Evolutionary conservation across 2,113 vertebrate species (phyloP).

Genomic region (Periophthalmus modestus): DNA sequence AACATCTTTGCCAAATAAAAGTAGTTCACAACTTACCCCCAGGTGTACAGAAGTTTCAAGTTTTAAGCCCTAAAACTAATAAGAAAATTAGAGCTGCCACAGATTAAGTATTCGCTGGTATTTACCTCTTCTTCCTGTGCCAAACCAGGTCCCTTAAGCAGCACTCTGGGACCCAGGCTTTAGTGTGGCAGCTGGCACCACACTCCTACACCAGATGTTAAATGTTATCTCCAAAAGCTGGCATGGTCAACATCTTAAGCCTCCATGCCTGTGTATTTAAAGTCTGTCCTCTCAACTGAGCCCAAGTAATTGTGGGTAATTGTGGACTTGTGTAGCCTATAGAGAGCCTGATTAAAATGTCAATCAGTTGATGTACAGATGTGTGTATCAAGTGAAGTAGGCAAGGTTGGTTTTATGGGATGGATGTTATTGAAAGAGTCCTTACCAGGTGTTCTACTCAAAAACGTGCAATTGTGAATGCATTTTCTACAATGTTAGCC

Average conservation of each 20-base stretch:
- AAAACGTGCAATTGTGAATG: no score
- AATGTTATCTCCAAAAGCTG: constrained; percentile 65
- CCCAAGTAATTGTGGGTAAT: constrained; percentile 40
- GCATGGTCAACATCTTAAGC: constrained; percentile 62
- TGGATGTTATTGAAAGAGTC: not conserved
- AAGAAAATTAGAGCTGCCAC: constrained; percentile 54
- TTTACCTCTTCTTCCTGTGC: constrained; percentile 34
- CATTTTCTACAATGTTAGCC: no score
- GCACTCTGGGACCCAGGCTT: constrained; percentile 49
- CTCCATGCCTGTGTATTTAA: constrained; percentile 39
- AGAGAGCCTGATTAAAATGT: constrained; percentile 23
- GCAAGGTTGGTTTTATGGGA: not conserved
- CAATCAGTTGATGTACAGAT: constrained; percentile 18
- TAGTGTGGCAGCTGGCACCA: constrained; percentile 39
- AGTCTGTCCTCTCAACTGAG: constrained; percentile 45
- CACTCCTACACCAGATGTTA: constrained; percentile 42
- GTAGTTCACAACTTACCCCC: constrained; percentile 30
- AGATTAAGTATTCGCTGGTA: constrained; percentile 53
- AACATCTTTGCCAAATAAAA: constrained; percentile 27
- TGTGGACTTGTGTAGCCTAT: constrained; percentile 29
- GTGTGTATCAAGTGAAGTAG: not conserved
- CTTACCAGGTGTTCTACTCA: no score
- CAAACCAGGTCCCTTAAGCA: constrained; percentile 27
- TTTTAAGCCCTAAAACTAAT: constrained; percentile 60
- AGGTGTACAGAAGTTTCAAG: constrained; percentile 43